Evolutionary conservation across 2,797 vertebrate genomes (phyloP).

Genomic region (Helarctos malayanus): DNA sequence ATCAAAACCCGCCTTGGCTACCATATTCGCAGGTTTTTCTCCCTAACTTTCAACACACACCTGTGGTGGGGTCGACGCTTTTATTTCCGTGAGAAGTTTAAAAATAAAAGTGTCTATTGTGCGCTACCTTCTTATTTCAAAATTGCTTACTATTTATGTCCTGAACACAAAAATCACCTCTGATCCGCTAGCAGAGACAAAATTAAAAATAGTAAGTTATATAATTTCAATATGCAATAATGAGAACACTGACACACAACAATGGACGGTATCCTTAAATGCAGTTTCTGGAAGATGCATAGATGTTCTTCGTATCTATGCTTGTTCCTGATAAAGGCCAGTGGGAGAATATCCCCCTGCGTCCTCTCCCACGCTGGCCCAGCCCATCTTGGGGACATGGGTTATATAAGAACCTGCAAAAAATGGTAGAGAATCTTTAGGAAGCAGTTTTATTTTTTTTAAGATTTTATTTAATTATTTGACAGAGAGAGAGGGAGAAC

Average conservation of each 20-base stretch:
- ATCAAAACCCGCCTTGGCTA: not conserved
- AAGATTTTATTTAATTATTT: too few species aligned
- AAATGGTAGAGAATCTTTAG: not conserved
- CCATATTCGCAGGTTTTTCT: not conserved
- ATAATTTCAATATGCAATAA: not conserved
- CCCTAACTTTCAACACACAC: not conserved
- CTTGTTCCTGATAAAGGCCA: not conserved
- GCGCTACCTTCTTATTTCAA: not conserved
- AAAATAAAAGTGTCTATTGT: not conserved
- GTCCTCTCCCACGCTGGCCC: not conserved
- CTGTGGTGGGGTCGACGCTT: not conserved
- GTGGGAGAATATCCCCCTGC: rapidly evolving
- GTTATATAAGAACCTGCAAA: not conserved
- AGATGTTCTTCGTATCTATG: not conserved
- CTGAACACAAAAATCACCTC: not conserved
- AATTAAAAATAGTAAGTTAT: not conserved
- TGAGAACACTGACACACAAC: not conserved
- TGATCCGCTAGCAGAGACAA: not conserved
- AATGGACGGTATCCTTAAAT: not conserved
- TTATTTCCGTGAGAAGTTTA: not conserved
- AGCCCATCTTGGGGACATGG: not conserved
- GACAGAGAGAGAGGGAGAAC: too few species aligned
- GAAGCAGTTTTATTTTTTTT: not conserved
- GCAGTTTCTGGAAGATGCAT: not conserved
- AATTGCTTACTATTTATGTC: not conserved